These are phyloP conservation scores for Capromys pilorides DNA, from an alignment of 2,797 vertebrate genomes.

Conservation along the genomic window DNA sequence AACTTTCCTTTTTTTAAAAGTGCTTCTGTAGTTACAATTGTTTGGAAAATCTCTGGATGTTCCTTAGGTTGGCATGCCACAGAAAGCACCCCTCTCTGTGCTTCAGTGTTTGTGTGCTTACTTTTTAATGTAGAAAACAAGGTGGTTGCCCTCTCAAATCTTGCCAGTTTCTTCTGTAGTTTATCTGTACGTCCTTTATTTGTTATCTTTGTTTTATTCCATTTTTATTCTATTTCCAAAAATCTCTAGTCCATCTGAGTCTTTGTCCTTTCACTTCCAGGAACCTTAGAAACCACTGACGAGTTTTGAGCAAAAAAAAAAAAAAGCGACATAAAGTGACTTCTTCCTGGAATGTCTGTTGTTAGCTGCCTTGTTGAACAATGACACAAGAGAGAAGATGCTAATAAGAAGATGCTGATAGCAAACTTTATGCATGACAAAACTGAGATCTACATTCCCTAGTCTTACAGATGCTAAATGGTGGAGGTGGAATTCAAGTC, in stretches of 20 bases:
- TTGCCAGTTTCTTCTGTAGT: background rate
- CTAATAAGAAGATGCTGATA: background rate
- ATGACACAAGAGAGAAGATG: background rate
- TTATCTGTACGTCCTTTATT: background rate
- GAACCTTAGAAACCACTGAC: background rate
- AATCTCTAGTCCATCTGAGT: background rate
- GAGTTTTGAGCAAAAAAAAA: constrained; percentile 46
- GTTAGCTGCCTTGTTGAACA: background rate
- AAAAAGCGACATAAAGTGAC: background rate
- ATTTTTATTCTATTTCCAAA: background rate
- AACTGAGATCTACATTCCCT: background rate
- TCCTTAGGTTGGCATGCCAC: background rate
- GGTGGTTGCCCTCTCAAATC: background rate
- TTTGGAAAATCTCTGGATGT: background rate
- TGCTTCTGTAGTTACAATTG: background rate
- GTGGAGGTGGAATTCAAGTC: background rate
- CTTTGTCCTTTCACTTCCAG: background rate
- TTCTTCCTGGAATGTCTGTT: background rate
- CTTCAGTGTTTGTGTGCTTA: background rate
- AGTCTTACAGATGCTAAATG: background rate
- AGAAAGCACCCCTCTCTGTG: background rate
- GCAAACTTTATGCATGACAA: background rate
- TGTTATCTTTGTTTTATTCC: background rate
- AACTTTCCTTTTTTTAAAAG: background rate
- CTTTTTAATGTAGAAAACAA: background rate